These are phyloP conservation scores for Nomada hirtipes DNA, from an alignment of 2,888 invertebrate genomes.

Conservation along the genomic window DNA sequence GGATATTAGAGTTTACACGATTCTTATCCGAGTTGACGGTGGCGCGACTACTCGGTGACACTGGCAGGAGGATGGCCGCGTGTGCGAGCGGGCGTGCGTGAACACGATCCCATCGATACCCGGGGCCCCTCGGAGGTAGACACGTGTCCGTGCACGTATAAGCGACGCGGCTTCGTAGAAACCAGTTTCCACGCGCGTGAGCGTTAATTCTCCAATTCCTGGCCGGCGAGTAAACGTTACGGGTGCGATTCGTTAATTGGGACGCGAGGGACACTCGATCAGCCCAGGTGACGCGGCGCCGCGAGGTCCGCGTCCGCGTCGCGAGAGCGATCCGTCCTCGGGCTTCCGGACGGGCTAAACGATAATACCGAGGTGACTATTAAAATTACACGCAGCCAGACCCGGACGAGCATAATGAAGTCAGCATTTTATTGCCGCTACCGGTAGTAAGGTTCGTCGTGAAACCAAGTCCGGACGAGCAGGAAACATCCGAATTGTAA, in stretches of 20 bases:
- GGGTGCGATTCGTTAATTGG: conserved; percentile 41
- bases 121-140: not conserved
- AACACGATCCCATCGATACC: not conserved
- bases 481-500: conserved; percentile 50
- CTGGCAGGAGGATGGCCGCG: not conserved
- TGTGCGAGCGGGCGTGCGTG: not conserved
- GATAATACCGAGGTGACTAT: conserved; percentile 29
- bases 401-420: conserved; percentile 49
- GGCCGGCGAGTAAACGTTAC: not conserved
- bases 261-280: not conserved
- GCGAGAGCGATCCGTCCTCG: conserved; percentile 25
- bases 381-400: conserved; percentile 22
- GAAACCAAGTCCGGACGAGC: conserved; percentile 22
- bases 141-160: not conserved
- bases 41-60: conserved; percentile 37
- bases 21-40: conserved; percentile 71
- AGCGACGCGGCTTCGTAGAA: not conserved
- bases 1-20: conserved; percentile 71
- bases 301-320: conserved; percentile 19
- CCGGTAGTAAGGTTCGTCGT: conserved; percentile 49
- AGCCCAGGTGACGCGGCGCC: not conserved
- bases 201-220: conserved; percentile 19
- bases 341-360: not conserved
- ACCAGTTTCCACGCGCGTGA: conserved; percentile 31
- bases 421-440: conserved; percentile 55